phyloP scores from a whole-genome alignment of 1,140 invertebrate genomes.

The Camponotus floridanus region DNA sequence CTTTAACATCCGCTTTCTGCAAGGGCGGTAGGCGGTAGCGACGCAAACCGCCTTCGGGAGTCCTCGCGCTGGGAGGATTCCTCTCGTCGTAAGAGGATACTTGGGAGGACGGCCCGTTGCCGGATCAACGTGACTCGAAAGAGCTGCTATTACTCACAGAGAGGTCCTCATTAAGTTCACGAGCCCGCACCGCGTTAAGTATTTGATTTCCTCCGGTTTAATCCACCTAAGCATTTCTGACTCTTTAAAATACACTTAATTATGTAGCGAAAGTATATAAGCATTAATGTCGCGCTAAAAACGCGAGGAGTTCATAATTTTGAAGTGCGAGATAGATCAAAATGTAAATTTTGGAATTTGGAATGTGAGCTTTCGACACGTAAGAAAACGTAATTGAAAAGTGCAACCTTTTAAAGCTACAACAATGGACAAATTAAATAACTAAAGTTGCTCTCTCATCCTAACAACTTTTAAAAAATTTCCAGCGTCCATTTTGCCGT shows the following conservation, averaged over 20 bases:
- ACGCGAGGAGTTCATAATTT: slow-evolving; percentile 24
- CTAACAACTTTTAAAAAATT: neutral
- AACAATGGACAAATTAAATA: neutral
- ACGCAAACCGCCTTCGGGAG: slow-evolving; percentile 26
- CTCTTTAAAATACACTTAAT: slow-evolving; percentile 36
- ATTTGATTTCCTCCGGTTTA: slow-evolving; percentile 12
- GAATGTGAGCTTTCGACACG: neutral
- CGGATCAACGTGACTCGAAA: slow-evolving; percentile 44
- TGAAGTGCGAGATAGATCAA: neutral
- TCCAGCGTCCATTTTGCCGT: neutral
- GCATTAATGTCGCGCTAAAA: slow-evolving; percentile 5
- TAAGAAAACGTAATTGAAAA: neutral
- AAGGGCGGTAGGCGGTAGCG: slow-evolving; percentile 46
- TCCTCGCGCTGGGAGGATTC: neutral
- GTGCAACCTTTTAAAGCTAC: neutral
- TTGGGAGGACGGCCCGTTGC: slow-evolving; percentile 12
- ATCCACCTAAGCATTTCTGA: slow-evolving; percentile 11
- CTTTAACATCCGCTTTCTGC: slow-evolving; percentile 53
- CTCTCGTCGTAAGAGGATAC: slow-evolving; percentile 49
- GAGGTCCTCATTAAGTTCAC: slow-evolving; percentile 60
- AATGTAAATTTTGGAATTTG: neutral
- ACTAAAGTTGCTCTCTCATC: neutral
- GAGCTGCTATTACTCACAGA: slow-evolving; percentile 59
- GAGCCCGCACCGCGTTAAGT: slow-evolving; percentile 19
- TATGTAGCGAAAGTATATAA: neutral